Evolutionary conservation across 2,797 vertebrate species (phyloP), one percentile per base, ranked within the genome.

Genomic region (Morelia viridis): DNA sequence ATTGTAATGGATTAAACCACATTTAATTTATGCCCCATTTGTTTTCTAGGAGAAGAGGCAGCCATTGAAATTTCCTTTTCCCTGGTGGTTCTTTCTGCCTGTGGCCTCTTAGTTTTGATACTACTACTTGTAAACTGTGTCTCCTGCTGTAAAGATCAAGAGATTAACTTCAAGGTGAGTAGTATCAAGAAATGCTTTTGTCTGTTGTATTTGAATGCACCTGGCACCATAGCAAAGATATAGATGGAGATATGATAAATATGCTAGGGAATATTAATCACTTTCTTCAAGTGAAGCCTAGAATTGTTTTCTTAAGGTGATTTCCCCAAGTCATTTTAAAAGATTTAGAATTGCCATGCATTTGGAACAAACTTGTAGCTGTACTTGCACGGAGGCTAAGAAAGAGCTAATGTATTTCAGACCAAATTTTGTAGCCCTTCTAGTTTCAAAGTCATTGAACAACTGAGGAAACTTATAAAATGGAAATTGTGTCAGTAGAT

Each of bases 151-250:
- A 99, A 99, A 97, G 98, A 99, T 92, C 98, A 98, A 0, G 98
- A 99, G 96, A 99, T 99, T 96, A 98, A 99, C 97, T 99, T 99
- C 96, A 99, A 99, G 98, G 99, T 99, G 96, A 98, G 98, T 84
- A 26, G 5, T 90, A 80, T 31, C 50, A 24, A 22, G 58, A 71
- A 50, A 0, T n/a, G 10, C 8, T 62, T 5, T 17, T 87, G n/a
- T 0, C 31, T 9, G 4, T 53, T 89, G 56, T 41, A 28, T 10
- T 26, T 12, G 62, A 3, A 4, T 1, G 35, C 35, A 62, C 1
- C 62, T 31, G 2, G 0, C n/a, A 64, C 31, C 46, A 15, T 31
- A 61, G 31, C 41, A 46, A 24, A 22, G 71, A 46, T 7, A 1
- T 88, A 13, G 4, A 62, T 7, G 0, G 88, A 9, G 4, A 62